phyloP scores from a whole-genome alignment of 2,888 invertebrate genomes.

The Agriopis aurantiaria region DNA sequence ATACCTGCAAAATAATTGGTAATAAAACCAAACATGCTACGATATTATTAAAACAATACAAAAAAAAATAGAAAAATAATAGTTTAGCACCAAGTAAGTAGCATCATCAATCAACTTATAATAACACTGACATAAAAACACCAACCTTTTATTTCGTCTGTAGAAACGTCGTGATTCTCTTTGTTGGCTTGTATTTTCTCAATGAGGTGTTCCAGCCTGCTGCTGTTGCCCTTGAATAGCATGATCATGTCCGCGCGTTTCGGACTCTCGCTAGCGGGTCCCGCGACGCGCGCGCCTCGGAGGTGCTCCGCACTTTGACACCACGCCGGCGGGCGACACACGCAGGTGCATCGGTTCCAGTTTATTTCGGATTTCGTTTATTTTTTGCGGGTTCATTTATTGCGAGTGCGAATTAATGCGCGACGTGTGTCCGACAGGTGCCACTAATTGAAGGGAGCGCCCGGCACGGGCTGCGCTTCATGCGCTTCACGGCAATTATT shows the following conservation, averaged over 20 bases:
- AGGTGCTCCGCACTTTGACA: constrained; percentile 50
- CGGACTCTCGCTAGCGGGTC: constrained; percentile 32
- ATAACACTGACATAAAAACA: constrained; percentile 16
- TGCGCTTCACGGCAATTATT: constrained; percentile 80
- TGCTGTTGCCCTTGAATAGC: constrained; percentile 95
- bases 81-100: neutral
- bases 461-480: constrained; percentile 64
- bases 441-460: constrained; percentile 79
- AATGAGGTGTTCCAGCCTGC: constrained; percentile 93
- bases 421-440: constrained; percentile 81
- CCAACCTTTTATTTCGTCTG: constrained; percentile 84
- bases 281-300: constrained; percentile 41
- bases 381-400: constrained; percentile 77
- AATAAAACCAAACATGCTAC: no score
- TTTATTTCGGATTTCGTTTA: constrained; percentile 79
- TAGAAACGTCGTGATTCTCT: constrained; percentile 88
- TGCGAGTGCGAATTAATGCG: constrained; percentile 80
- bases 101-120: no score
- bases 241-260: constrained; percentile 84
- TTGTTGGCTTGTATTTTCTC: constrained; percentile 95
- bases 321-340: constrained; percentile 54
- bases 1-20: no score
- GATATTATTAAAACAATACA: no score
- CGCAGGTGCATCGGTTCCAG: constrained; percentile 83
- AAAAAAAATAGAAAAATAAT: no score